phyloP scores from a whole-genome alignment of 2,888 invertebrate species.

The Lasioglossum figueresi region DNA sequence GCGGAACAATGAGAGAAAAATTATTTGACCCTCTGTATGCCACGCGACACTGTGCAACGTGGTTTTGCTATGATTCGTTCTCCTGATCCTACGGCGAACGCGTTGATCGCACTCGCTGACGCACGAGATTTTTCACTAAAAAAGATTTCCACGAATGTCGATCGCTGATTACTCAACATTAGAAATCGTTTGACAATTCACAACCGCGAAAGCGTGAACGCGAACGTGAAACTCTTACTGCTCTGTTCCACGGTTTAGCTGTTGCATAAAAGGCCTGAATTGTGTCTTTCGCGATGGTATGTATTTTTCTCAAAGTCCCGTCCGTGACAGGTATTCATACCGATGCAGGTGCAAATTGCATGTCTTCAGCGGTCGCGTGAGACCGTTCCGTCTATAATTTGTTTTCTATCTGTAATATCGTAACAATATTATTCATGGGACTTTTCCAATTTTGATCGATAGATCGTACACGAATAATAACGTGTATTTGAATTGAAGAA shows the following conservation, averaged over 20 bases:
- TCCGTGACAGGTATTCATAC: not conserved
- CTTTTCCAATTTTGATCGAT: not conserved
- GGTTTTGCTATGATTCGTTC: slow-evolving; percentile 19
- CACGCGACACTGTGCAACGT: slow-evolving; percentile 33
- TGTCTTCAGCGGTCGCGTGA: not conserved
- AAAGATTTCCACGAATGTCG: not conserved
- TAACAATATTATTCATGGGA: not conserved
- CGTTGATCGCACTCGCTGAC: not conserved
- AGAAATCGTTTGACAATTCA: not conserved
- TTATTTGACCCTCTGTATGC: slow-evolving; percentile 1
- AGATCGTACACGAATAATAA: not conserved
- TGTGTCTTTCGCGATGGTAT: not conserved
- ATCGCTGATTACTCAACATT: not conserved
- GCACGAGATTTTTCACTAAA: not conserved
- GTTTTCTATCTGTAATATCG: no score
- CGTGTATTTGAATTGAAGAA: not conserved
- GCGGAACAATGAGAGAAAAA: not conserved
- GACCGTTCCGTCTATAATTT: not conserved
- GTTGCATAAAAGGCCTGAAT: slow-evolving; percentile 18
- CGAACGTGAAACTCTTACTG: not conserved
- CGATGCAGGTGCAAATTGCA: not conserved
- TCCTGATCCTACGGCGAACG: not conserved
- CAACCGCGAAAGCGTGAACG: not conserved
- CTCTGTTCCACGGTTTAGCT: no score
- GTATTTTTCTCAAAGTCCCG: slow-evolving; percentile 6